Evolutionary conservation across 2,797 vertebrate species (phyloP), one percentile per base, ranked within the genome.

Genomic region (Acipenser oxyrinchus): DNA sequence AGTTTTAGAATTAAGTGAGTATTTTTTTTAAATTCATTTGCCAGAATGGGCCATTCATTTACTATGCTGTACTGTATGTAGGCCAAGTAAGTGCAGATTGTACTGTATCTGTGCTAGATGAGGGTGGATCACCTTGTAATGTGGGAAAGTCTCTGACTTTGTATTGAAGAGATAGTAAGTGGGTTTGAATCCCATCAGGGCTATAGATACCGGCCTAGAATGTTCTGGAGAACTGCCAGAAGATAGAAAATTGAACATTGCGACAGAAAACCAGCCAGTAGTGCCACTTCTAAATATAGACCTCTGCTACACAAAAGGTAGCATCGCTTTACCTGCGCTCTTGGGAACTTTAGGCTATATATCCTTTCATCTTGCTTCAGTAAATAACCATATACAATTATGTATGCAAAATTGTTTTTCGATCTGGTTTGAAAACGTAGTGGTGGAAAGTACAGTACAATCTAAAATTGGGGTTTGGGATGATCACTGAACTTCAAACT

Each of bases 281-380:
- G 71, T 65, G 37, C 37, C 37, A 70, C 72, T 69, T 76, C 79
- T 76, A 75, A 81, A 86, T 85, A 86, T 86, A 88, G 83, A 74
- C 52, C 71, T 7, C 37, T 70, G 77, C 74, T 81, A 74, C 80
- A 77, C 70, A 78, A 66, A 74, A 70, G 71, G 74, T 55, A 78
- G 74, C 78, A 59, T 75, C 11, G 63, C 53, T 18, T 68, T 55
- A 60, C 12, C 76, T 66, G 64, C 75, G 49, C 71, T 65, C 50
- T 60, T 37, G 59, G 37, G 37, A 37, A 37, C 37, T 37, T 37
- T 37, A 4, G 37, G 37, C 37, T 37, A 37, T 37, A 37, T 37
- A 37, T 37, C 37, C 3, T 37, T 37, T 37, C 37, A 37, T 37
- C 37, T 37, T 37, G 37, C 37, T 37, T 37, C 37, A 37, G 37